Conservation (phyloP, 2,797 vertebrate genomes). For the Characodon lateralis region DNA sequence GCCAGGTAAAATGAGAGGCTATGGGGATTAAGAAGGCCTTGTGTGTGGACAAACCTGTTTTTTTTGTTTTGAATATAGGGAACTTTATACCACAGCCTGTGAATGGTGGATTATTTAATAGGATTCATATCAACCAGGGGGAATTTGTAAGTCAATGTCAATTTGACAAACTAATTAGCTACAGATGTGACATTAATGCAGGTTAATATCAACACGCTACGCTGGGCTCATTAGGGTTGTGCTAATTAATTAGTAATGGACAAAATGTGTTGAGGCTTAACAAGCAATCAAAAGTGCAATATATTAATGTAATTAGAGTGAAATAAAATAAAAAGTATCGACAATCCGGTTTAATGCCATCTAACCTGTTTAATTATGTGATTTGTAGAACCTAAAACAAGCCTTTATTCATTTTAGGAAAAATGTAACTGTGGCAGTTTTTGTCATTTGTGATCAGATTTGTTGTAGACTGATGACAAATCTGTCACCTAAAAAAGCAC, state of each 20-base stretch:
- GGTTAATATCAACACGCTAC: slow-evolving; percentile 8
- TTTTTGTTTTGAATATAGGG: slow-evolving; percentile 31
- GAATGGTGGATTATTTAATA: slow-evolving; percentile 23
- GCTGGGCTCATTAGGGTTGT: slow-evolving; percentile 22
- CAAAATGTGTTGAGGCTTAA: slow-evolving; percentile 6
- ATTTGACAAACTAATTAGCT: slow-evolving; percentile 13
- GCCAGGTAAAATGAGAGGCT: slow-evolving; percentile 53
- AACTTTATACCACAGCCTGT: slow-evolving; percentile 13
- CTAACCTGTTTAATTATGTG: background rate
- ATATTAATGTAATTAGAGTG: slow-evolving; percentile 3
- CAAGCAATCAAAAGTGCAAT: slow-evolving; percentile 18
- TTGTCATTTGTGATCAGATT: background rate
- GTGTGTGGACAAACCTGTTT: slow-evolving; percentile 32
- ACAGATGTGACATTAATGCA: slow-evolving; percentile 25
- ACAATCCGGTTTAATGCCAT: background rate
- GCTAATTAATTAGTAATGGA: slow-evolving; percentile 25
- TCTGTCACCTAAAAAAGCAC: background rate
- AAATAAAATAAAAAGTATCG: slow-evolving; percentile 16
- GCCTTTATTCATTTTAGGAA: background rate
- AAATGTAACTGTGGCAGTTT: background rate
- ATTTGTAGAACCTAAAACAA: background rate
- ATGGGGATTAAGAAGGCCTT: slow-evolving; percentile 43
- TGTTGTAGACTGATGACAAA: background rate
- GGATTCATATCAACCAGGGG: slow-evolving; percentile 8
- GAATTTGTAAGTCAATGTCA: slow-evolving; percentile 8